Base-by-base conservation (phyloP, 2,113 vertebrate species). In the Nycticebus coucang region DNA sequence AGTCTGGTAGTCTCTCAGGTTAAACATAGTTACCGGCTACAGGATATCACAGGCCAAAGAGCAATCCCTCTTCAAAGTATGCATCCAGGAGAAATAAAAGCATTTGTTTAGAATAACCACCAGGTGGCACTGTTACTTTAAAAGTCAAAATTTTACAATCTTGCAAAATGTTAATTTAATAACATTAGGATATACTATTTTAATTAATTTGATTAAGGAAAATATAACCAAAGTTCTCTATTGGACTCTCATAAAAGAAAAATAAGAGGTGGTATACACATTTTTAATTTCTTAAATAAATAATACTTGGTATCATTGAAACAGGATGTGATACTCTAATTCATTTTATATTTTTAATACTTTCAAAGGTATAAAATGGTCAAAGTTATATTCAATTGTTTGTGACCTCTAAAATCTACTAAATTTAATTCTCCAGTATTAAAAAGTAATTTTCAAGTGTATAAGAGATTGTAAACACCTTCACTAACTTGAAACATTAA, bases 71-170 rank as follows among this genome's bases (percentile, higher is more conserved):
- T 62, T 24, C 62, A 17, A 13, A 14, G 10, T 28, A 3, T n/a
- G 57, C 15, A 64, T 13, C 21, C 4, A 24, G 77, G 37, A 83
- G 50, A 93, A 35, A 80, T 74, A 12, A 33, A 83, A 90, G n/a
- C 21, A 64, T 11, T 50, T 79, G 35, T 59, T 96, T 41, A 85
- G 55, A 93, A 68, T 41, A 82, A 91, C 95, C 94, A 78, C 82
- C 59, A 97, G 95, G 81, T 97, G 97, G 95, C 97, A 80, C 57
- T 97, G 45, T 92, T 95, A 89, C 85, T 26, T 89, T 72, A 95
- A 93, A 91, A 83, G 86, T 97, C 60, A 82, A 95, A 85, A 87
- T 60, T 87, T 71, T 41, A 59, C 24, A 30, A 22, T 24, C 18
- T 4, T 18, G 21, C 28, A 94, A 79, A 84, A 55, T 11, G 41